Evolutionary conservation across 2,113 vertebrate genomes (phyloP), one percentile per base, ranked within the genome.

Genomic region (Miniopterus natalensis): DNA sequence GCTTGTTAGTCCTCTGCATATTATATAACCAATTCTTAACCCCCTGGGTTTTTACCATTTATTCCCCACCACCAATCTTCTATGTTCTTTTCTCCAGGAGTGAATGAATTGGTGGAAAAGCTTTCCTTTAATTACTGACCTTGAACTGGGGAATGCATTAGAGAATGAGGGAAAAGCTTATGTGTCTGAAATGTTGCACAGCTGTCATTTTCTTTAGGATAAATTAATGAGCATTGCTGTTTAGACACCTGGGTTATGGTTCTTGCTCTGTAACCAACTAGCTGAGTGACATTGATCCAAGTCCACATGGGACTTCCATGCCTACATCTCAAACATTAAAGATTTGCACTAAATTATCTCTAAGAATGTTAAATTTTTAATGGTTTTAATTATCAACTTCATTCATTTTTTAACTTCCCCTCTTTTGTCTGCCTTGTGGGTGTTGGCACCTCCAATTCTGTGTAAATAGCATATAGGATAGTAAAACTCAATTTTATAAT

Each of bases 71-170:
- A 10, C 70, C 18, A 7, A 18, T 49, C 59, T 71, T 89, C 63
- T 45, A 45, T 47, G 75, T 51, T 59, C 92, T 97, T 96, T 97
- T 95, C 68, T 83, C 57, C 47, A 84, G 73, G 78, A 85, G 78
- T 85, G 53, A 96, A 96, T 65, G 74, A 51, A 79, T 31, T 79
- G 71, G 68, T 55, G 29, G 93, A 49, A 90, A 93, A 8, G 68
- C 81, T 94, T 95, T 70, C 86, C 88, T 95, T 95, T 96, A 96
- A 97, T 97, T 92, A 96, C 68, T 97, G 97, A 96, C 97, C 97
- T 97, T 97, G 96, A 97, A 97, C 97, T 94, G 45, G 86, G 93
- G 68, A 79, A 96, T 79, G 85, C 95, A 97, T 97, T 96, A 96
- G 81, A 92, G 88, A 88, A 75, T 31, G 78, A 79, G 65, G 79